A percentile compares a stretch with the other conserved stretches of the same genome.
Conservation (phyloP, 2,888 invertebrate species). For the Biston stratarius region DNA sequence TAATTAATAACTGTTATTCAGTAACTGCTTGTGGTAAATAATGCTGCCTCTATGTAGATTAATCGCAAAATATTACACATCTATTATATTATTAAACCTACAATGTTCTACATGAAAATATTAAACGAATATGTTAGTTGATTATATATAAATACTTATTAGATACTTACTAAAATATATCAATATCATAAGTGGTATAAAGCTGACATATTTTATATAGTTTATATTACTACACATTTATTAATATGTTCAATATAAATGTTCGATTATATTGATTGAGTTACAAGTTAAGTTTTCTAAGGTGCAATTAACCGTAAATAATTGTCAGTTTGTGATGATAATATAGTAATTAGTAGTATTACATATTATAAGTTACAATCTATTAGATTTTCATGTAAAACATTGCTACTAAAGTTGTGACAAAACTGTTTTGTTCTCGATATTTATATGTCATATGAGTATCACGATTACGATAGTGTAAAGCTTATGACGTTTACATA, state of each 20-base stretch:
- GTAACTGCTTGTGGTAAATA: conserved; percentile 71
- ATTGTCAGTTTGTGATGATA: conserved; percentile 39
- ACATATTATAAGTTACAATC: conserved; percentile 2
- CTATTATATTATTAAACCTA: conserved; percentile 58
- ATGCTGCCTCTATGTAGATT: conserved; percentile 81
- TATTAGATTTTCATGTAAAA: conserved; percentile 58
- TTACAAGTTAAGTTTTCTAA: conserved; percentile 1
- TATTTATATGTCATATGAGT: conserved; percentile 73
- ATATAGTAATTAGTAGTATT: conserved; percentile 15
- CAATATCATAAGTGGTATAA: conserved; percentile 45
- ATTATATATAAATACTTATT: conserved; percentile 9
- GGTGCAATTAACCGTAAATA: conserved; percentile 31
- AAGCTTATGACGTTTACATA: conserved; percentile 70
- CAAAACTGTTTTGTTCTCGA: conserved; percentile 71
- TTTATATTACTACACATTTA: conserved; percentile 20
- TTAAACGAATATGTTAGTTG: conserved; percentile 14
- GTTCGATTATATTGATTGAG: conserved; percentile 5
- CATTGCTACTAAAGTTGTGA: conserved; percentile 70
- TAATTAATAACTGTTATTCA: conserved; percentile 57
- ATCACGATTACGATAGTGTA: conserved; percentile 71
- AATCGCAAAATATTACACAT: conserved; percentile 82
- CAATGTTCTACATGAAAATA: conserved; percentile 70
- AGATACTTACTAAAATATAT: conserved; percentile 43
- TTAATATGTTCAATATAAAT: conserved; percentile 10
- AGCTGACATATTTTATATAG: conserved; percentile 25